These are phyloP conservation scores for Chaetophractus vellerosus DNA, from an alignment of 2,797 vertebrate species.

Conservation along the genomic window DNA sequence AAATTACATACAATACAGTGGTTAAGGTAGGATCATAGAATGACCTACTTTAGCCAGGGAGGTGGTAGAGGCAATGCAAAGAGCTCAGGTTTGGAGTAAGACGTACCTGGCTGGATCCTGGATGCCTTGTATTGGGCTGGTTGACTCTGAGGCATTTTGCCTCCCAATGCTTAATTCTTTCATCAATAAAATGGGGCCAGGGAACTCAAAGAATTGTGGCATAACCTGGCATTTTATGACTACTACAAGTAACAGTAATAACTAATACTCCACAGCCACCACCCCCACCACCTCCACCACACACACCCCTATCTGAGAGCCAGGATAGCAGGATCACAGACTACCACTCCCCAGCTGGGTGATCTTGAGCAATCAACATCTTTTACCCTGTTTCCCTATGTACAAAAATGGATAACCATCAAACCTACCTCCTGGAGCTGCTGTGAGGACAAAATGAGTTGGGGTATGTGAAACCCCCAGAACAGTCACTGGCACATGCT, in stretches of 20 bases:
- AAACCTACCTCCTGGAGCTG: background rate
- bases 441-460: background rate
- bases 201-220: background rate
- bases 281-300: background rate
- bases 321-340: background rate
- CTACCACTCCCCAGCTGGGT: background rate
- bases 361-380: background rate
- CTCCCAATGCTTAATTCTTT: background rate
- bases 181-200: background rate
- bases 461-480: background rate
- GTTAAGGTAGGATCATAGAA: background rate
- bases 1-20: rapidly evolving
- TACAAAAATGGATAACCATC: background rate
- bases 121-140: background rate
- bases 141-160: background rate
- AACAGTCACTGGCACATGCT: background rate
- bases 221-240: background rate
- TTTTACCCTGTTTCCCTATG: conserved; percentile 2
- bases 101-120: background rate
- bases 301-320: background rate
- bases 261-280: background rate
- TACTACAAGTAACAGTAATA: background rate
- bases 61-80: rapidly evolving
- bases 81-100: background rate
- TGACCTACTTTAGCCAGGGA: background rate